Evolutionary conservation across 2,888 invertebrate species (phyloP).

Genomic region (Ommatoiulus sabulosus): DNA sequence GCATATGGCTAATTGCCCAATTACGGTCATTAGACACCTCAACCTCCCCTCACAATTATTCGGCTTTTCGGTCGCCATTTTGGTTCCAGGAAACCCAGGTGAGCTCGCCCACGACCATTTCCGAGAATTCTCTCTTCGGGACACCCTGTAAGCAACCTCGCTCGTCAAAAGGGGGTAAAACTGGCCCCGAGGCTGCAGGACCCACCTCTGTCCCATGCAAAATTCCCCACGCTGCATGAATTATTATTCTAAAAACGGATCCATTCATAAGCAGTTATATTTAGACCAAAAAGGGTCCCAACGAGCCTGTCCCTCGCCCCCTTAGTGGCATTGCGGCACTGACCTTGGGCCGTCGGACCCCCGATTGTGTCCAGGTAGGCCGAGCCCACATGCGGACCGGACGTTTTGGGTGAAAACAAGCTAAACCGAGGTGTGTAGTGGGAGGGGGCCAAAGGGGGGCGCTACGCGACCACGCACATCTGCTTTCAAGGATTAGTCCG

Average conservation of each 20-base stretch:
- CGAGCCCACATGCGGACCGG: not conserved
- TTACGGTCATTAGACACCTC: not conserved
- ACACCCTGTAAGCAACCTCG: not conserved
- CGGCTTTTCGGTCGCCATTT: not conserved
- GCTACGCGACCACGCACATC: not conserved
- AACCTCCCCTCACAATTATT: not conserved
- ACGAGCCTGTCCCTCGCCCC: not conserved
- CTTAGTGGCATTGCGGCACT: not conserved
- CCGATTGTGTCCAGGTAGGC: conserved; percentile 23
- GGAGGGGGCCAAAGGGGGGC: not conserved
- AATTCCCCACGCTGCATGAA: conserved; percentile 24
- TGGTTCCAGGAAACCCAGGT: conserved; percentile 31
- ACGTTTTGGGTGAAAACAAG: not conserved
- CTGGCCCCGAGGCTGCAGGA: not conserved
- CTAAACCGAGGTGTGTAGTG: not conserved
- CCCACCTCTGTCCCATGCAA: not conserved
- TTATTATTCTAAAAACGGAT: conserved; percentile 15
- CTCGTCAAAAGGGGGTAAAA: not conserved
- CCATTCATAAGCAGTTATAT: conserved; percentile 30
- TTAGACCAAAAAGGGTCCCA: conserved; percentile 16
- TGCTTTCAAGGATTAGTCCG: not conserved
- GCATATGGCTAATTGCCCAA: conserved; percentile 36
- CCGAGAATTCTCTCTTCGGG: not conserved
- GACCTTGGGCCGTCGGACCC: not conserved
- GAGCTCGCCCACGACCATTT: not conserved